Base-by-base conservation (phyloP, 2,888 invertebrate genomes). In the Conops quadrifasciatus region DNA sequence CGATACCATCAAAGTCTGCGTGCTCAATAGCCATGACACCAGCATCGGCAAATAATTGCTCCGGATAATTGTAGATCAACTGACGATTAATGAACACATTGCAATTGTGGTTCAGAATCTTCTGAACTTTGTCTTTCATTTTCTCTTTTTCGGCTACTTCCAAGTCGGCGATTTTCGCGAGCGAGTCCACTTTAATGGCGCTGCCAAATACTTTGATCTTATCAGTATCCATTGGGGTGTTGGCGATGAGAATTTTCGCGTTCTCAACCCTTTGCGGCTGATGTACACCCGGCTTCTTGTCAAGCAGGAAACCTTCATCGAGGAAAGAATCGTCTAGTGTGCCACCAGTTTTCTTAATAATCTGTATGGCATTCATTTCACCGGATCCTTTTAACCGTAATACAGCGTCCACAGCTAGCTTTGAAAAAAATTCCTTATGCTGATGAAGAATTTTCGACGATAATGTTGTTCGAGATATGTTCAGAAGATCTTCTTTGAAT, bases 201-300 rank as follows among this genome's bases (percentile, higher is more conserved):
- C 97, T 97, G 59, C 98, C 98, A 87, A 99, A 99, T 26, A 99
- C 92, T 89, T 99, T 98, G 78, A 99, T 97, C 88, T 99, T 99
- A 84, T 99, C 99, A 0, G 98, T 96, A 87, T 99, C 99, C 99
- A 99, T 99, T 0, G 99, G 97, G 13, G 99, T 99, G 85, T 99
- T 99, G 15, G 98, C 98, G 80, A 99, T 96, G 28, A 99, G 90
- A 82, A 99, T 98, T 82, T 92, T 94, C 1, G 98, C 98, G 82
- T 99, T 97, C 82, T 97, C 96, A 77, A 99, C 82, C 84, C 81
- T 81, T 83, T 97, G 96, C 0, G 99, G 99, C 86, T 99, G 99
- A 88, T 98, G 96, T 30, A 99, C 93, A 74, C 99, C 99, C 30
- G 97, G 92, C 88, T 95, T 97, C 85, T 99, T 99, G 85, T 98